Evolutionary conservation across 1,140 invertebrate genomes (phyloP).

Genomic region (Philotrypesis tridentata): DNA sequence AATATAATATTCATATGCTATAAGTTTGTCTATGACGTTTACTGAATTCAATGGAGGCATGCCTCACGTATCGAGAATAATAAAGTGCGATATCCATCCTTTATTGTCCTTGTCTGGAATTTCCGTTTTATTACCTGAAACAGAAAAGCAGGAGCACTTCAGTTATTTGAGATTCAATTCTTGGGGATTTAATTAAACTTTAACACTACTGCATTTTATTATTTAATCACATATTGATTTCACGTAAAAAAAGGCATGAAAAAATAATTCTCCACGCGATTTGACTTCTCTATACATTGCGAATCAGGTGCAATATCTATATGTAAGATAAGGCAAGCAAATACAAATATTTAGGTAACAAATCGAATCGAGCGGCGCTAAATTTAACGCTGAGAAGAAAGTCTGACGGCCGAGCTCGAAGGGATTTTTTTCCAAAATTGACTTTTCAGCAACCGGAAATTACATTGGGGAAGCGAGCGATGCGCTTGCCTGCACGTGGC

Average conservation of each 20-base stretch:
- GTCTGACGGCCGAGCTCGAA: background rate
- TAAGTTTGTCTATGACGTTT: background rate
- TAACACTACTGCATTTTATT: too few relatives aligned
- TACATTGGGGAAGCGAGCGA: background rate
- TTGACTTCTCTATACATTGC: too few relatives aligned
- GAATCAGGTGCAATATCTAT: too few relatives aligned
- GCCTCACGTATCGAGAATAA: background rate
- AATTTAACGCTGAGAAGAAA: background rate
- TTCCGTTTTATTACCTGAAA: background rate
- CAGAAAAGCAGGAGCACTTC: background rate
- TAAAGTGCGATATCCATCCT: background rate
- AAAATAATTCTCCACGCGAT: too few relatives aligned
- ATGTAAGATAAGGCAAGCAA: too few relatives aligned
- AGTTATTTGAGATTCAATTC: too few relatives aligned
- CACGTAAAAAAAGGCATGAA: too few relatives aligned
- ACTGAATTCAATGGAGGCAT: background rate
- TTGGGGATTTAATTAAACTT: too few relatives aligned
- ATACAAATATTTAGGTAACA: conserved; percentile 7
- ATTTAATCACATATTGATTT: too few relatives aligned
- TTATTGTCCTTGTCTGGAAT: background rate
- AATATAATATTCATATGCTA: background rate
- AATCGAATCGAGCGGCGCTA: conserved; percentile 13
- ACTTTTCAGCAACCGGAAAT: conserved; percentile 19
- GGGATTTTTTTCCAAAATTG: background rate
- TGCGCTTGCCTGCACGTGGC: background rate